Evolutionary conservation across 2,797 vertebrate genomes (phyloP), one percentile per base, ranked within the genome.

Genomic region (Enteromius anoplus): DNA sequence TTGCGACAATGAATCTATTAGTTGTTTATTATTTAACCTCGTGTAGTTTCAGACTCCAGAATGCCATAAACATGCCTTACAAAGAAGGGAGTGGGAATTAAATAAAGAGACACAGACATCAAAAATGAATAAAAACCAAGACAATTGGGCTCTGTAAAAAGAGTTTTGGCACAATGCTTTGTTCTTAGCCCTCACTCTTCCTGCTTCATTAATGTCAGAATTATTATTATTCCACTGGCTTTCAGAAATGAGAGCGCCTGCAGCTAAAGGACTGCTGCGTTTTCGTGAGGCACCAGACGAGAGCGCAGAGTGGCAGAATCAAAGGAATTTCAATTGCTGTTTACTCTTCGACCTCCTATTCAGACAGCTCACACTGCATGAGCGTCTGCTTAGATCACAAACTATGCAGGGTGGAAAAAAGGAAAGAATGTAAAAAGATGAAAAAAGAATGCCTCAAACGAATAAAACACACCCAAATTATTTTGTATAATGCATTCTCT

Each of bases 141-240:
- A 81, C 69, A 64, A 17, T 8, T 62, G n/a, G 55, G 12, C 37
- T 77, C 55, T 32, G 23, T 77, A 7, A 26, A 76, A 76, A 69
- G 49, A 75, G 32, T 29, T 70, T 77, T 77, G 29, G 40, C 40
- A 49, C n/a, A 75, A 29, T 40, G 49, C 68, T 82, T 75, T 55
- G 21, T 77, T 75, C 71, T 55, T 82, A 29, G 47, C 42, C 34
- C 17, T 84, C 64, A 66, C 66, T 72, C 17, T 80, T 60, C 68
- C 34, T 66, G 66, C 66, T 83, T 83, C 42, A 42, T 85, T 78
- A 79, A 72, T 72, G 80, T 77, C 68, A 79, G 62, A 76, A 66
- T 71, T 68, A 78, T 80, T 82, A 71, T 84, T 81, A 81, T 73
- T 81, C 73, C 64, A 72, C 58, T 75, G 47, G 73, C 62, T 82